Evolutionary conservation across 2,888 invertebrate genomes (phyloP).

Genomic region (Periphyllus acericola): DNA sequence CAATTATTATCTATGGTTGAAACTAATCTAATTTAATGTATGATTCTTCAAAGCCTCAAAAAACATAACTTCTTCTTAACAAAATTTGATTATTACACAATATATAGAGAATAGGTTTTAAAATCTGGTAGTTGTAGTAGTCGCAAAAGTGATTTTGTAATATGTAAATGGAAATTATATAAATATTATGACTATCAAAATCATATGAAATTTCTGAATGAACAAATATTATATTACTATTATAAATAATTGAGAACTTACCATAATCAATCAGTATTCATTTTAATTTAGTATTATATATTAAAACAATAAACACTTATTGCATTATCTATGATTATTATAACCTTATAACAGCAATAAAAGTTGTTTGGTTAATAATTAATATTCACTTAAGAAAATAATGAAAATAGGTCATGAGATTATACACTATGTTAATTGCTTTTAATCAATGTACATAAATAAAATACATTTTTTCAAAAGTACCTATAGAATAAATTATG

Average conservation of each 20-base stretch:
- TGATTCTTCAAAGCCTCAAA: too few relatives aligned
- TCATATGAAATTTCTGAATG: too few relatives aligned
- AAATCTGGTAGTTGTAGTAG: too few relatives aligned
- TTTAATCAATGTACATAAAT: neutral
- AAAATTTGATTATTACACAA: too few relatives aligned
- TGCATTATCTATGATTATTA: neutral
- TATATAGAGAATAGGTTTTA: too few relatives aligned
- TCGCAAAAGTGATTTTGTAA: too few relatives aligned
- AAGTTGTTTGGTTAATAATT: neutral
- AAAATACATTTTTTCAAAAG: neutral
- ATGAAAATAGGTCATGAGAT: neutral
- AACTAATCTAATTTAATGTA: neutral
- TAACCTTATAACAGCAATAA: neutral
- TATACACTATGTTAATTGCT: neutral
- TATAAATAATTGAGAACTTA: neutral
- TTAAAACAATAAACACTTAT: neutral
- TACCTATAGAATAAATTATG: too few relatives aligned
- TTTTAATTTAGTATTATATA: neutral
- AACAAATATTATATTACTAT: neutral
- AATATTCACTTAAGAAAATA: slow-evolving; percentile 13
- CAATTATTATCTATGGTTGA: neutral
- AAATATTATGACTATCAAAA: too few relatives aligned
- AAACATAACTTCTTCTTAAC: too few relatives aligned
- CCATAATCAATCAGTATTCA: neutral
- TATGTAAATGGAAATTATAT: too few relatives aligned